Evolutionary conservation across 2,888 invertebrate genomes (phyloP).

Genomic region (Drosophila fulvimacula): DNA sequence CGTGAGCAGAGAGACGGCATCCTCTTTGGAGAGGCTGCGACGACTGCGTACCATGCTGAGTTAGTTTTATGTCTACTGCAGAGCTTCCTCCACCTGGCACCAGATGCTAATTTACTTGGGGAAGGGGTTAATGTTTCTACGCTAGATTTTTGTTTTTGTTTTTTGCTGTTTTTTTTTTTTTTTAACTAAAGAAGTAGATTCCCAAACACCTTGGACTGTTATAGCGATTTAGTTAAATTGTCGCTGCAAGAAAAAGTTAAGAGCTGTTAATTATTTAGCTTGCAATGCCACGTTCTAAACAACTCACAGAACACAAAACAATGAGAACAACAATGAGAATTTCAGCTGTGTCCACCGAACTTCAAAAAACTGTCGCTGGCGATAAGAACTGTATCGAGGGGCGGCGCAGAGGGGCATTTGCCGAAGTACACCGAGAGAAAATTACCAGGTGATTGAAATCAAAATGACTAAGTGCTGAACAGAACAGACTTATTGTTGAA

Average conservation of each 20-base stretch:
- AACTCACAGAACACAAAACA: constrained; percentile 48
- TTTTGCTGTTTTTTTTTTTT: constrained; percentile 39
- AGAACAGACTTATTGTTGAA: neutral
- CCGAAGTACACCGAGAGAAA: constrained; percentile 38
- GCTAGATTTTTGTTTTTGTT: constrained; percentile 27
- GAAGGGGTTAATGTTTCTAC: constrained; percentile 54
- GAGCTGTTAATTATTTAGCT: constrained; percentile 52
- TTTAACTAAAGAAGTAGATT: constrained; percentile 40
- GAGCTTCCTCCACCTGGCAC: constrained; percentile 48
- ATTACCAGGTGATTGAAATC: neutral
- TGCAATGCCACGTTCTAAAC: constrained; percentile 60
- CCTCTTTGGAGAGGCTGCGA: constrained; percentile 82
- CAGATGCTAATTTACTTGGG: constrained; percentile 48
- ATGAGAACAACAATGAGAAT: constrained; percentile 59
- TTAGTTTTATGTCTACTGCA: constrained; percentile 46
- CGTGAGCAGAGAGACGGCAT: constrained; percentile 76
- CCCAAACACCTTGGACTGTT: constrained; percentile 64
- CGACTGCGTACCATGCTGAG: constrained; percentile 81
- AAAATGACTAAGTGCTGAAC: neutral
- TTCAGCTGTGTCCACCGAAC: constrained; percentile 65
- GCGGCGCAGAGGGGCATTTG: constrained; percentile 11
- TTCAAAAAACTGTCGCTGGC: constrained; percentile 45
- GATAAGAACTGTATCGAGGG: constrained; percentile 44
- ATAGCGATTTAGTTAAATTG: constrained; percentile 58
- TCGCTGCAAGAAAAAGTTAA: constrained; percentile 72